These are phyloP conservation scores for Corydoras sp. DNA, from an alignment of 2,113 vertebrate species.

Conservation along the genomic window DNA sequence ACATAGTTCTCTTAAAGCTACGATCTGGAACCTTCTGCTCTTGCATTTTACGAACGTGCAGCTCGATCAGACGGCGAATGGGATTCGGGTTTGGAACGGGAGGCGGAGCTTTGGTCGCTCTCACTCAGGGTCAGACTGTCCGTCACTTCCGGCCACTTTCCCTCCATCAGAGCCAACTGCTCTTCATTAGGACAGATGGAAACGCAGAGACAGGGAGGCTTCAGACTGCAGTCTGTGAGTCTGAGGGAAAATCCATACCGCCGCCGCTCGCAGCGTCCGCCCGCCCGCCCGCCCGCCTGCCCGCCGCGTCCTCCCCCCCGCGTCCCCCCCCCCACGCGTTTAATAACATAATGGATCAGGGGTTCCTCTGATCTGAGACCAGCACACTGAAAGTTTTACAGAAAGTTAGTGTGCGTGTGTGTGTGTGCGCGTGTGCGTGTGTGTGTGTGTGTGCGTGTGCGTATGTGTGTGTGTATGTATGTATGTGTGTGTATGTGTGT, in stretches of 20 bases:
- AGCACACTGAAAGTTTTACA: too few species aligned
- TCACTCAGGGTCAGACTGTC: background rate
- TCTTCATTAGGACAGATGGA: conserved; percentile 10
- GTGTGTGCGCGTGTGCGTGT: too few species aligned
- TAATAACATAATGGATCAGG: conserved; percentile 34
- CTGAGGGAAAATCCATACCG: conserved; percentile 23
- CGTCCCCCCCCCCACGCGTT: conserved; percentile 21
- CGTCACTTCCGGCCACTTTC: conserved; percentile 6
- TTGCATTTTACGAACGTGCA: too few species aligned
- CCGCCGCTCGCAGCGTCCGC: background rate
- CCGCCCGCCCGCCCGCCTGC: conserved; percentile 4
- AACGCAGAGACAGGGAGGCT: conserved; percentile 7
- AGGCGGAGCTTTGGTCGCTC: background rate
- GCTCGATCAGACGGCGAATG: too few species aligned
- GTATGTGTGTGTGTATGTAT: too few species aligned
- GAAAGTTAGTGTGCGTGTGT: too few species aligned
- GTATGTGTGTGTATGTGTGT: too few species aligned
- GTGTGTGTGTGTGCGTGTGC: too few species aligned
- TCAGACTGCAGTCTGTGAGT: conserved; percentile 20
- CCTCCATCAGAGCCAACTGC: background rate
- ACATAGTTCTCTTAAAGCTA: conserved; percentile 29
- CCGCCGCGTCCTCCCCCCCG: too few species aligned
- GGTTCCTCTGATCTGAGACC: conserved; percentile 3
- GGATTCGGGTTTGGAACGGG: too few species aligned
- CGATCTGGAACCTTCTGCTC: background rate